Percentiles rank a stretch among this genome's conserved stretches.
These are phyloP conservation scores for Prionailurus bengalensis DNA, from an alignment of 2,113 vertebrate species.

Conservation along the genomic window DNA sequence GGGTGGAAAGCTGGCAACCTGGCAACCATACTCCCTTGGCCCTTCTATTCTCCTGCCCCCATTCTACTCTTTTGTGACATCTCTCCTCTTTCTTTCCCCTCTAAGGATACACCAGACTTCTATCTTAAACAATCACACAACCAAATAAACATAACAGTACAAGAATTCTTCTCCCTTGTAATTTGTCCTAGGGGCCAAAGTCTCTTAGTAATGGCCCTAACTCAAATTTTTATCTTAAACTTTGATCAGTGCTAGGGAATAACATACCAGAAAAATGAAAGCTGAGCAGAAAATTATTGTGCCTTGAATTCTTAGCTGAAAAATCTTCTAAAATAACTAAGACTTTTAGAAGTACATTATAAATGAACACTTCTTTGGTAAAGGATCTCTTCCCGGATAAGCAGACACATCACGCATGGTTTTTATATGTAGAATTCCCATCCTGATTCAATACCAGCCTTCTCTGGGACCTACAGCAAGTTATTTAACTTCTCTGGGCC, in stretches of 20 bases:
- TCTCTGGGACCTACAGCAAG: not conserved
- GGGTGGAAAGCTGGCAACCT: not conserved
- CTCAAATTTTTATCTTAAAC: not conserved
- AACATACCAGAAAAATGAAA: not conserved
- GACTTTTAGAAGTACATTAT: not conserved
- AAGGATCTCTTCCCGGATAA: not conserved
- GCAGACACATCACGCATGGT: not conserved
- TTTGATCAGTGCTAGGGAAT: not conserved
- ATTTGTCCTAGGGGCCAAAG: not conserved
- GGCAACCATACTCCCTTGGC: not conserved
- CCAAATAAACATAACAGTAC: not conserved
- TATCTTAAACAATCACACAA: not conserved
- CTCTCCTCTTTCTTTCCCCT: not conserved
- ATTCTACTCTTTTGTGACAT: constrained; percentile 34
- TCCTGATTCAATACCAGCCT: not conserved
- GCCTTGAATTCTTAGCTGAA: not conserved
- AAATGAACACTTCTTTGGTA: not conserved
- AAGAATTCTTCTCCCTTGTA: not conserved
- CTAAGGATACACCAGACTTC: not conserved
- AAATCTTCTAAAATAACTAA: constrained; percentile 12
- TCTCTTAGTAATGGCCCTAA: not conserved
- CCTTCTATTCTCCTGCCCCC: not conserved
- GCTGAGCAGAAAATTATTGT: not conserved
- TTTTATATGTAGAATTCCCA: not conserved
- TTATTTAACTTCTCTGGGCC: not conserved